Base-by-base conservation (phyloP, 2,113 vertebrate genomes). In the Castor canadensis region DNA sequence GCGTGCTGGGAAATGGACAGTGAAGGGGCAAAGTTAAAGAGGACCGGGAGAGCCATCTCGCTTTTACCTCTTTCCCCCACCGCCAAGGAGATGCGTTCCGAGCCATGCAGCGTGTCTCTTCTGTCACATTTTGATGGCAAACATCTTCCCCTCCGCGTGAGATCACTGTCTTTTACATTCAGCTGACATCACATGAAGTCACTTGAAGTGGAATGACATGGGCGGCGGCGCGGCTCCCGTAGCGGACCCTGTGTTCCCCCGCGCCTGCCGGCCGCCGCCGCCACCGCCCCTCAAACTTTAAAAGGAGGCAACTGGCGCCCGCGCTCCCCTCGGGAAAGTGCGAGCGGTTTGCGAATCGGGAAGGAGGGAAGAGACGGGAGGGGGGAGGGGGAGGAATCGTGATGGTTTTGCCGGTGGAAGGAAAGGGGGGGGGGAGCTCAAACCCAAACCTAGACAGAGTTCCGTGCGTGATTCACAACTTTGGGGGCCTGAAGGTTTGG, bases 101-200 rank as follows among this genome's bases (percentile, higher is more conserved):
- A 98, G 98, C 98, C 98, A 98, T 98, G 96, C 98, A 92, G 98
- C 96, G 98, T 94, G 98, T 98, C 98, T 98, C 98, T 98, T 98
- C 98, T 98, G 99, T 99, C 99, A 99, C 99, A 99, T 99, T 98
- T 98, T 98, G 98, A 98, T 98, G 97, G 98, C 98, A 98, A 98
- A 98, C 99, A 98, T 99, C 99, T 99, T 99, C 98, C 98, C 98
- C 96, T 98, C 98, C 98, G 98, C 98, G 98, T 98, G 98, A 98
- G 98, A 99, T 99, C 99, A 98, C 98, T 98, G 98, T 98, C 99
- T 99, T 98, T 98, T 98, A 98, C 98, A 98, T 98, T 98, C 98
- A 98, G 98, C 98, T 99, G 99, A 99, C 99, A 99, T 99, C 99
- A 99, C 98, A 98, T 98, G 98, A 98, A 98, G 99, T 99, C 98